Conservation (phyloP, 2,797 vertebrate species). For the Xyrichtys novacula region DNA sequence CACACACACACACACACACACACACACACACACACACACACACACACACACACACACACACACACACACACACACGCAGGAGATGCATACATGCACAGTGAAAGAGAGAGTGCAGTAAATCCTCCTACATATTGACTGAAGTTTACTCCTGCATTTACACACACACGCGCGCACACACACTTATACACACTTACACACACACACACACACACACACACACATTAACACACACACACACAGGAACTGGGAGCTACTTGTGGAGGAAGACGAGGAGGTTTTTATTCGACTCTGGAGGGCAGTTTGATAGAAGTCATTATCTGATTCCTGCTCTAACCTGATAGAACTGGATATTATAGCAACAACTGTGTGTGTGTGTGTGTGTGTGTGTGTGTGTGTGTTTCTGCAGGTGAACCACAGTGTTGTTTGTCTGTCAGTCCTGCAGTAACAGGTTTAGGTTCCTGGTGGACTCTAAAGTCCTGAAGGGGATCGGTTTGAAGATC, state of each 20-base stretch:
- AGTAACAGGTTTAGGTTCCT: conserved; percentile 16
- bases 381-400: conserved; percentile 1
- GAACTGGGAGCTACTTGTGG: conserved; percentile 37
- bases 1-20: conserved; percentile 17
- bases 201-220: conserved; percentile 4
- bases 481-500: too few species aligned
- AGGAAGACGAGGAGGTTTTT: conserved; percentile 63
- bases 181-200: conserved; percentile 2
- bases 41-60: conserved; percentile 15
- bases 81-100: neutral
- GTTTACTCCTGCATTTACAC: conserved; percentile 2
- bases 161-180: conserved; percentile 26
- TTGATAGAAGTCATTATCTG: conserved; percentile 71
- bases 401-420: conserved; percentile 17
- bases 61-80: conserved; percentile 9
- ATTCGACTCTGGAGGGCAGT: conserved; percentile 69
- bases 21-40: conserved; percentile 7
- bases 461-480: neutral
- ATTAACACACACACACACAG: conserved; percentile 30
- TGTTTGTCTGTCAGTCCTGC: conserved; percentile 37
- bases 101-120: conserved; percentile 43
- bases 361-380: conserved; percentile 10
- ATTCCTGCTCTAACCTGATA: conserved; percentile 66
- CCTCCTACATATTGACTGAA: conserved; percentile 19
- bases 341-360: conserved; percentile 51